Conservation (phyloP, 1,140 invertebrate genomes). For the Drosophila littoralis region DNA sequence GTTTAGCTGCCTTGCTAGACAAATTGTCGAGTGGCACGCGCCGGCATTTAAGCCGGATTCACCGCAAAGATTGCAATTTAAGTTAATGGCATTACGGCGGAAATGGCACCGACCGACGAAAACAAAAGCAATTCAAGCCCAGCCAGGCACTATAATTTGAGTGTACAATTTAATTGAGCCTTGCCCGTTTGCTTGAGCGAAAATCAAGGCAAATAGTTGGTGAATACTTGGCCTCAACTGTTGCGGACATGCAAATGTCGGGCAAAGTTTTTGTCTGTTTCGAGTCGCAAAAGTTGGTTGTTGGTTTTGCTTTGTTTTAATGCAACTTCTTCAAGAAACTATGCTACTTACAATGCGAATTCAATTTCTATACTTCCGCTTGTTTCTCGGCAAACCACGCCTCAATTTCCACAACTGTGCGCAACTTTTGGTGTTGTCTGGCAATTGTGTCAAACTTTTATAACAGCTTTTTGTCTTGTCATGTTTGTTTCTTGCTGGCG, state of each 20-base stretch:
- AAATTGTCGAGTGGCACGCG: conserved; percentile 70
- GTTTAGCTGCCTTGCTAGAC: conserved; percentile 47
- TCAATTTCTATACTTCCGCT: conserved; percentile 75
- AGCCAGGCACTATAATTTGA: conserved; percentile 59
- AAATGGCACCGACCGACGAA: conserved; percentile 53
- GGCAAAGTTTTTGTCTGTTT: conserved; percentile 55
- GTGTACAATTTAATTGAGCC: conserved; percentile 73
- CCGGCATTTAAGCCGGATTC: conserved; percentile 50
- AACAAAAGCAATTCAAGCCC: conserved; percentile 17
- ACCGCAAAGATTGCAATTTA: conserved; percentile 71
- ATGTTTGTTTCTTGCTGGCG: conserved; percentile 19
- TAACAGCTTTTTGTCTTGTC: conserved; percentile 45
- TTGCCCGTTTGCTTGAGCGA: not conserved
- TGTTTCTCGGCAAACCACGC: conserved; percentile 34
- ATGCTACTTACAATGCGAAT: conserved; percentile 72
- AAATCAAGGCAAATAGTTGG: conserved; percentile 52
- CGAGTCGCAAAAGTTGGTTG: conserved; percentile 58
- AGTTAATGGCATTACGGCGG: conserved; percentile 70
- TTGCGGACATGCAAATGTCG: conserved; percentile 75
- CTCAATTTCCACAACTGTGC: conserved; percentile 32
- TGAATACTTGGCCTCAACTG: conserved; percentile 67
- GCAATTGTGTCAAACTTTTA: conserved; percentile 52
- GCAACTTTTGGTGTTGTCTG: conserved; percentile 62
- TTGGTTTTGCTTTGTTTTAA: conserved; percentile 54
- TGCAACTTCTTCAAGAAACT: conserved; percentile 59